A percentile compares a stretch with the other conserved stretches of the same genome.
Evolutionary conservation across 2,113 vertebrate species (phyloP).

Genomic region (Egretta garzetta): DNA sequence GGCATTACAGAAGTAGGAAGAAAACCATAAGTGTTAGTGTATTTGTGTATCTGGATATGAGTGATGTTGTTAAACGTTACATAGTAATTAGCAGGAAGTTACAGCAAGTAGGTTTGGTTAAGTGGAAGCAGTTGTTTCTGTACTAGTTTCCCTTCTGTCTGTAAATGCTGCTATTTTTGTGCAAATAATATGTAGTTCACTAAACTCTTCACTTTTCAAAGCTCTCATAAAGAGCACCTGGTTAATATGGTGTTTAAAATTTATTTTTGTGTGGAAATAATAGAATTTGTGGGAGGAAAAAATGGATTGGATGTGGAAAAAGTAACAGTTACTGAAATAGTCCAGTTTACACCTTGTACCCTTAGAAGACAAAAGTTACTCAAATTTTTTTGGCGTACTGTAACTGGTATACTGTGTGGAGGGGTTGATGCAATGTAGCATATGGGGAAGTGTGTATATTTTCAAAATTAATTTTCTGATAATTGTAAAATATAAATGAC

Average conservation of each 20-base stretch:
- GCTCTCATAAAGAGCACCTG: background rate
- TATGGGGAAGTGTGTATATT: background rate
- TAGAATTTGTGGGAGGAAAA: background rate
- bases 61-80: background rate
- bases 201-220: background rate
- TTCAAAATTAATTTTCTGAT: background rate
- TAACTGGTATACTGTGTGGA: background rate
- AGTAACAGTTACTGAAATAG: background rate
- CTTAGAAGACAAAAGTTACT: background rate
- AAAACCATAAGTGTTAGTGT: background rate
- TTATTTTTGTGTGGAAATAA: background rate
- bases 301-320: background rate
- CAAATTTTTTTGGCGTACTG: background rate
- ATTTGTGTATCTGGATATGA: background rate
- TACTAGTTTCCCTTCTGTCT: background rate
- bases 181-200: background rate
- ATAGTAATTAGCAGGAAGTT: background rate
- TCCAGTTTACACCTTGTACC: background rate
- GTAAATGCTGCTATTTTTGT: background rate
- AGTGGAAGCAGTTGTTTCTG: background rate
- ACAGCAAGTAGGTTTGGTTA: background rate
- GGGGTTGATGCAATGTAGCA: background rate
- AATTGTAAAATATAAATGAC: background rate
- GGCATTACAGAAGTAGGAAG: background rate
- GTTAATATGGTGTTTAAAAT: background rate